phyloP scores from a whole-genome alignment of 2,888 invertebrate species.

The Tenthredo amoena region DNA sequence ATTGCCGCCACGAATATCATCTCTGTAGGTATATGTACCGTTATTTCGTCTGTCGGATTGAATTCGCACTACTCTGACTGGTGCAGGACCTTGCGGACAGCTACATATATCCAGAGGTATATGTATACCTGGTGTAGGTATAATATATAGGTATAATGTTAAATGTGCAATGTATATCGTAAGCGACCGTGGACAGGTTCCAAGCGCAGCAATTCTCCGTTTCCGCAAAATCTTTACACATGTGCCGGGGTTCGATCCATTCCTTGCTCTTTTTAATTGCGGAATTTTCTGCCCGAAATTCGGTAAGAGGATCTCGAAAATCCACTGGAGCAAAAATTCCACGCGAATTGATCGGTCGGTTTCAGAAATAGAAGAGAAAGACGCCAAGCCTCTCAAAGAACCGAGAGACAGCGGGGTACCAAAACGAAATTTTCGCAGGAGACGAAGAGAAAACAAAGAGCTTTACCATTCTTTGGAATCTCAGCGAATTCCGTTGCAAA shows the following conservation, averaged over 20 bases:
- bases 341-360: not conserved
- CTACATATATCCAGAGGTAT: not conserved
- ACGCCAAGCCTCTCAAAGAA: not conserved
- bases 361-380: not conserved
- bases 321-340: not conserved
- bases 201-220: not conserved
- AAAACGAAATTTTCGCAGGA: not conserved
- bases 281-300: not conserved
- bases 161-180: not conserved
- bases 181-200: not conserved
- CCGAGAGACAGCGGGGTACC: not conserved
- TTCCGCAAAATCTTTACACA: not conserved
- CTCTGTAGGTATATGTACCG: slow-evolving; percentile 26
- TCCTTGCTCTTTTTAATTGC: not conserved
- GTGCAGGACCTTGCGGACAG: not conserved
- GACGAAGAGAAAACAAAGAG: not conserved
- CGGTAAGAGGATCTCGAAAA: not conserved
- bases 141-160: not conserved
- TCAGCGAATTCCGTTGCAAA: not conserved
- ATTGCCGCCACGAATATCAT: slow-evolving; percentile 20
- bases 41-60: slow-evolving; percentile 35
- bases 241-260: not conserved
- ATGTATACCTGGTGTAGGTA: not conserved
- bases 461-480: not conserved
- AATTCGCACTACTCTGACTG: slow-evolving; percentile 22